Evolutionary conservation across 2,113 vertebrate genomes (phyloP).

Genomic region (Mola mola): DNA sequence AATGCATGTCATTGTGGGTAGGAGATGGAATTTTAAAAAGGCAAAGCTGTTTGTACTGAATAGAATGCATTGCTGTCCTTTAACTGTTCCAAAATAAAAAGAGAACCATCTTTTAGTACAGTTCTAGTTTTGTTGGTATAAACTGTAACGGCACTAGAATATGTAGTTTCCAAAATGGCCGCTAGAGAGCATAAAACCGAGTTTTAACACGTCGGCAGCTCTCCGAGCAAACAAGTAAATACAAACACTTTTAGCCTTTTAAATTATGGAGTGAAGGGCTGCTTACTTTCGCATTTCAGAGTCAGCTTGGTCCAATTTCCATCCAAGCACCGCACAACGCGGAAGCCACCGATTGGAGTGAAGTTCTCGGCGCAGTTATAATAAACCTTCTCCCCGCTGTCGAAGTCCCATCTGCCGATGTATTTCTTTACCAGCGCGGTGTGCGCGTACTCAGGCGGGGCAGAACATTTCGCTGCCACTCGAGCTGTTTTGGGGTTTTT

Average conservation of each 20-base stretch:
- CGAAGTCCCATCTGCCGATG: background rate
- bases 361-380: slow-evolving; percentile 50
- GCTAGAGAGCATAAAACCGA: background rate
- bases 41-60: too few species aligned
- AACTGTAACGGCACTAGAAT: too few species aligned
- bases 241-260: too few species aligned
- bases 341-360: background rate
- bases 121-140: too few species aligned
- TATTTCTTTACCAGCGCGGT: background rate
- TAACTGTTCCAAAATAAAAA: too few species aligned
- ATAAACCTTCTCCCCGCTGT: slow-evolving; percentile 15
- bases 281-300: slow-evolving; percentile 69
- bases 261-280: too few species aligned
- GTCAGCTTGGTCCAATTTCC: slow-evolving; percentile 63
- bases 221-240: too few species aligned
- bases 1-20: too few species aligned
- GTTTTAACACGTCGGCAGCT: too few species aligned
- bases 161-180: background rate
- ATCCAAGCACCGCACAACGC: background rate
- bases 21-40: too few species aligned
- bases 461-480: slow-evolving; percentile 2
- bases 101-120: too few species aligned
- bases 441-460: slow-evolving; percentile 20
- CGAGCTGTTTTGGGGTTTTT: slow-evolving; percentile 26
- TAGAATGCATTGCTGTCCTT: too few species aligned